Base-by-base conservation (phyloP, 2,797 vertebrate species). In the Brachyrhaphis roseni region DNA sequence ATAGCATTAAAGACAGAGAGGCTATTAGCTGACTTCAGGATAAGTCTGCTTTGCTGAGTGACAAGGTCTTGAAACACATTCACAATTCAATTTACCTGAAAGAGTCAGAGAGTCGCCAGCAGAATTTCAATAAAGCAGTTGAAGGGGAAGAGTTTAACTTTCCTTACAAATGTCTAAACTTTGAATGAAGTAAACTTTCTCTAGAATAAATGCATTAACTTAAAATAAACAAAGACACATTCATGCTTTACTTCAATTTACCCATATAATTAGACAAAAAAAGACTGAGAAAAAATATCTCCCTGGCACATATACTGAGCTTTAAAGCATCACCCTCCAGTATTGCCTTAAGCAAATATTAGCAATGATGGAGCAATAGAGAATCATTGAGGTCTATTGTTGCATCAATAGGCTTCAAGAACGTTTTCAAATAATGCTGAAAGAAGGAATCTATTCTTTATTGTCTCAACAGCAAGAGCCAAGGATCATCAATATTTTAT, bases 1-100 rank as follows among this genome's bases (percentile, higher is more conserved):
- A 39, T 43, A 70, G 23, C 66, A 43, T 70, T 43, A 70, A 70
- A 70, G 66, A 13, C 66, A n/a, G 36, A 68, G 36, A 41, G 66
- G 39, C 66, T 43, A 68, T 68, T 68, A 43, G 39, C 66, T 41
- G 66, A 26, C 66, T 68, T 68, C 66, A 43, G 66, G 66, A 68
- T 68, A 26, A 43, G 66, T 68, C 66, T 70, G 66, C 39, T 70
- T 43, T n/a, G 66, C 39, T 70, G 66, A 72, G 70, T 31, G 70
- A 72, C 43, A 72, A 46, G 26, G 45, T 45, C 28, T 26, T 72
- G 15, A n/a, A 72, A 72, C 43, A 46, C n/a, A 31, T 72, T 46
- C 28, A 47, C 70, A 46, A 72, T 72, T 46, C 26, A 72, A 47
- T 72, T 28, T 72, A 47, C 45, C 45, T 72, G 43, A 46, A 45